Evolutionary conservation across 2,113 vertebrate genomes (phyloP).

Genomic region (Syngnathus typhle): DNA sequence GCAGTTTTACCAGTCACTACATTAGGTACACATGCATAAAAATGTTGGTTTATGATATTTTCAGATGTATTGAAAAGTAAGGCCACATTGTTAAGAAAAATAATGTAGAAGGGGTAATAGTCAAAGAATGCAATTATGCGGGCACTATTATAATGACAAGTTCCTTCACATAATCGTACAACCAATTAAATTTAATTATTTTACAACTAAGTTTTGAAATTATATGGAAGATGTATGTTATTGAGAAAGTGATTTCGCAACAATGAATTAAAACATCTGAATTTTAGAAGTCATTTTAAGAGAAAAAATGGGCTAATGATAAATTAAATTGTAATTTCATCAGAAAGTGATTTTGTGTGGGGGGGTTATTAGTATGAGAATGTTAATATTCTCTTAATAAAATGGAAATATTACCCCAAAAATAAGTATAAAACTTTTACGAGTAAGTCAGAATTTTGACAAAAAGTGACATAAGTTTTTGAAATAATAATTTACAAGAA

Average conservation of each 20-base stretch:
- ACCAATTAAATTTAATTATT: too few relatives aligned
- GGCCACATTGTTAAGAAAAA: not conserved
- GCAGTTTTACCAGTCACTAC: not conserved
- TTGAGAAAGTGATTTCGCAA: not conserved
- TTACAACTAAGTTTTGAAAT: too few relatives aligned
- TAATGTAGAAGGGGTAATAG: not conserved
- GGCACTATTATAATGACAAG: not conserved
- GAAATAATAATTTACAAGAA: too few relatives aligned
- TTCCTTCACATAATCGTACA: too few relatives aligned
- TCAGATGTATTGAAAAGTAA: not conserved
- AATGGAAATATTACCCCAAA: too few relatives aligned
- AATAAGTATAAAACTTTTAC: too few relatives aligned
- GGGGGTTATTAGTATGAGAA: too few relatives aligned
- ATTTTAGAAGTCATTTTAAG: not conserved
- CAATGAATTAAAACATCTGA: not conserved
- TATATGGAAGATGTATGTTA: not conserved
- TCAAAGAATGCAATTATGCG: not conserved
- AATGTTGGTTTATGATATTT: not conserved
- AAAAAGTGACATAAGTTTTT: too few relatives aligned
- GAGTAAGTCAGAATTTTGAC: too few relatives aligned
- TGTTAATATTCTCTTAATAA: not conserved
- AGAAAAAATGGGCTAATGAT: not conserved
- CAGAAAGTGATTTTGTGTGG: not conserved
- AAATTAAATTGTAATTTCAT: not conserved
- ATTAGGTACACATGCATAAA: slow-evolving; percentile 1